Evolutionary conservation across 1,140 invertebrate species (phyloP).

Genomic region (Cydia fagiglandana): DNA sequence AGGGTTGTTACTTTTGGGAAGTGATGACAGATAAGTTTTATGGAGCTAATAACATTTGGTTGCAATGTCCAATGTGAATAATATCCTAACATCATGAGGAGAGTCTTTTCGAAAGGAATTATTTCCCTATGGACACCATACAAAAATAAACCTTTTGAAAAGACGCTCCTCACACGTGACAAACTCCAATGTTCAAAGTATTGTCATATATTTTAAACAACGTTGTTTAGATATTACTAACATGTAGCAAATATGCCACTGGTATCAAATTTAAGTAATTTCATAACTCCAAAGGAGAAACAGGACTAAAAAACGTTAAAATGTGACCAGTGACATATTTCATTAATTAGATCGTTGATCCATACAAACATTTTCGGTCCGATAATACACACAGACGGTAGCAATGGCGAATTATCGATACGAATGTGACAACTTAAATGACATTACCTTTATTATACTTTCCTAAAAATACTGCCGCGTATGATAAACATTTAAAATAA

Average conservation of each 20-base stretch:
- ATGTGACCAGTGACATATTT: not conserved
- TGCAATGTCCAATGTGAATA: not conserved
- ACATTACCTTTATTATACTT: conserved; percentile 59
- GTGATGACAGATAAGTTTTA: not conserved
- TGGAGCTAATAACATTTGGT: not conserved
- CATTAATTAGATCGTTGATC: not conserved
- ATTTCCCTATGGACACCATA: too few species aligned
- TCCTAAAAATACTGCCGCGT: conserved; percentile 78
- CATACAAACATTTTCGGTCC: conserved; percentile 14
- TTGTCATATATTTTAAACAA: conserved; percentile 1
- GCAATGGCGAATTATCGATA: conserved; percentile 46
- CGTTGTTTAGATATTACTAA: conserved; percentile 29
- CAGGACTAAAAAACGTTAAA: not conserved
- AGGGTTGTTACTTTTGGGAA: not conserved
- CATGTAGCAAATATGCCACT: conserved; percentile 18
- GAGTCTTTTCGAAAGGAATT: too few species aligned
- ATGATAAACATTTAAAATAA: conserved; percentile 76
- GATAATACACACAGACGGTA: conserved; percentile 47
- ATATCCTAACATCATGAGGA: not conserved
- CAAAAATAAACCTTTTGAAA: too few species aligned
- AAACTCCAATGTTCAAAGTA: not conserved
- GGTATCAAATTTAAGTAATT: conserved; percentile 1
- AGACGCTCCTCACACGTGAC: not conserved
- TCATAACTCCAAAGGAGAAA: not conserved
- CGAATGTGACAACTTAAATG: conserved; percentile 69